Conservation (phyloP, 2,113 vertebrate genomes). For the Grammomys dolichurus region DNA sequence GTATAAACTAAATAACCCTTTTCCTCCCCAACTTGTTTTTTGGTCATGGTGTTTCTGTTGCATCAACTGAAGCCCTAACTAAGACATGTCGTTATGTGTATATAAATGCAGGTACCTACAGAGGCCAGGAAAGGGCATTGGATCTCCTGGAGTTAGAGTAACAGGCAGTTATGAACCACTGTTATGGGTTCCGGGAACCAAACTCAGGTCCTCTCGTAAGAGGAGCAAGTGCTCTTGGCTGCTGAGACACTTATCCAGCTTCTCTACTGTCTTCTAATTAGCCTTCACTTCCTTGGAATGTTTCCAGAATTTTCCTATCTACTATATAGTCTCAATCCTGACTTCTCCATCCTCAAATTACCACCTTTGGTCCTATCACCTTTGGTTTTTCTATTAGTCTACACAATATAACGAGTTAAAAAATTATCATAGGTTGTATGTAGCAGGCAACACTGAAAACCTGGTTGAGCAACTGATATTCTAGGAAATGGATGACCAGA, state of each 20-base stretch:
- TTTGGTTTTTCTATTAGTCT: background rate
- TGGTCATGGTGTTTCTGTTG: background rate
- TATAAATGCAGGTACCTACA: background rate
- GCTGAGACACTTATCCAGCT: background rate
- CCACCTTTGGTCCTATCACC: background rate
- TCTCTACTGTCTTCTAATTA: background rate
- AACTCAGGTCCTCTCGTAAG: background rate
- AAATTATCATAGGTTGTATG: background rate
- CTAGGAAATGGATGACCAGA: background rate
- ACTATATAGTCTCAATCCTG: background rate
- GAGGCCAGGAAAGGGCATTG: no score
- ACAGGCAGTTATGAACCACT: background rate
- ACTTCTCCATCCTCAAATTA: conserved; percentile 47
- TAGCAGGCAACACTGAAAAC: conserved; percentile 22
- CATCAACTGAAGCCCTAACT: background rate
- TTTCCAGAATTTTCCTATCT: conserved; percentile 26
- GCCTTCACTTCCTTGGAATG: background rate
- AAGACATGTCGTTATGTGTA: background rate
- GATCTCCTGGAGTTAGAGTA: background rate
- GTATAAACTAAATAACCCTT: background rate
- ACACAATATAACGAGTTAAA: background rate
- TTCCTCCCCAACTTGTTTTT: background rate
- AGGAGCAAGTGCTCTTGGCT: background rate
- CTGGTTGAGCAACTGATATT: background rate
- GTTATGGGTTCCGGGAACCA: no score